Evolutionary conservation across 2,797 vertebrate species (phyloP).

Genomic region (Lycodopsis pacificus): DNA sequence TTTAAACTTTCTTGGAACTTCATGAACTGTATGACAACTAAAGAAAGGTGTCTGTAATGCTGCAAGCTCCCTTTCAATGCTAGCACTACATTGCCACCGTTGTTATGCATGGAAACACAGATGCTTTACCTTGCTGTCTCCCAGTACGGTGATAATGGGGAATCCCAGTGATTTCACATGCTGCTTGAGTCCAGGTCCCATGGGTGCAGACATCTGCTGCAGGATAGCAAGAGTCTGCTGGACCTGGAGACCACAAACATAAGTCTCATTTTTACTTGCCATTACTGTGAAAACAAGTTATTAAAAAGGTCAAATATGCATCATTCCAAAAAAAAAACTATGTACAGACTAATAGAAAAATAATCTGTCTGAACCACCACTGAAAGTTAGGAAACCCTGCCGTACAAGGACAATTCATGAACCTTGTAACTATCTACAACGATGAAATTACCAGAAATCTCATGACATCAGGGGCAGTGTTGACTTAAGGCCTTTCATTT

Average conservation of each 20-base stretch:
- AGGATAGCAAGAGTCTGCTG: slow-evolving; percentile 94
- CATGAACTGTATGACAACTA: background rate
- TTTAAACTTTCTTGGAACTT: background rate
- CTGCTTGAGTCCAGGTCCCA: slow-evolving; percentile 94
- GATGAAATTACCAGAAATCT: background rate
- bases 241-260: slow-evolving; percentile 81
- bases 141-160: slow-evolving; percentile 92
- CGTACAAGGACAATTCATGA: background rate
- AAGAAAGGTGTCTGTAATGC: background rate
- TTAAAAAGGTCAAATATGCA: background rate
- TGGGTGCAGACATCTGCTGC: slow-evolving; percentile 92
- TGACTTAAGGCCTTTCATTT: no score
- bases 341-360: background rate
- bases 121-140: slow-evolving; percentile 93
- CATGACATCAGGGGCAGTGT: background rate
- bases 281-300: background rate
- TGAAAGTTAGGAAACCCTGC: background rate
- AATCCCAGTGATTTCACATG: slow-evolving; percentile 93
- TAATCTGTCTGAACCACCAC: background rate
- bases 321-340: background rate
- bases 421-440: background rate
- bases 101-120: background rate
- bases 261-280: background rate
- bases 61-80: background rate
- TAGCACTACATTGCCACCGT: background rate